Percentiles rank a stretch among this genome's conserved stretches.
Evolutionary conservation across 2,888 invertebrate species (phyloP).

Genomic region (Pterostichus madidus): DNA sequence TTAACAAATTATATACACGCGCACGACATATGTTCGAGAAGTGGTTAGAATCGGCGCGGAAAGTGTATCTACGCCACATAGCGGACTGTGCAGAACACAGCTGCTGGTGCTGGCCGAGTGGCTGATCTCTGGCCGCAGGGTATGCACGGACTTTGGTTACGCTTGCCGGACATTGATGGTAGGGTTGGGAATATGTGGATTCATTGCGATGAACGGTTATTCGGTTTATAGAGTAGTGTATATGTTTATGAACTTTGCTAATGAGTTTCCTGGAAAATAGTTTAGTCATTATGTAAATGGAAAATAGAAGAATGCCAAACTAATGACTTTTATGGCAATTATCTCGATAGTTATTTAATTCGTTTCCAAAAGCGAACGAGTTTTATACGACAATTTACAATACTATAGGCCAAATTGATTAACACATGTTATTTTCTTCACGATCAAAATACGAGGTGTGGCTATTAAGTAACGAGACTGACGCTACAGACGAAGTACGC

Average conservation of each 20-base stretch:
- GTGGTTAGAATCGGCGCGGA: conserved; percentile 54
- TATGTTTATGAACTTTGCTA: not conserved
- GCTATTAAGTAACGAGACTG: too few relatives aligned
- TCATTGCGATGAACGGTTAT: not conserved
- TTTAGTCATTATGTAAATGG: too few relatives aligned
- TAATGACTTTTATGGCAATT: too few relatives aligned
- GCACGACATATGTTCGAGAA: conserved; percentile 60
- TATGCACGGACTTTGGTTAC: not conserved
- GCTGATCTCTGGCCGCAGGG: conserved; percentile 8
- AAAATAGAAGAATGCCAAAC: too few relatives aligned
- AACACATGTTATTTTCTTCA: too few relatives aligned
- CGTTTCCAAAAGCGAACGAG: too few relatives aligned
- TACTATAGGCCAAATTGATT: too few relatives aligned
- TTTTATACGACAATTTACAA: too few relatives aligned
- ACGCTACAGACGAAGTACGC: too few relatives aligned
- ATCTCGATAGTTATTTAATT: too few relatives aligned
- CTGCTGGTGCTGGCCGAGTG: conserved; percentile 3
- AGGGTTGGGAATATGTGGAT: not conserved
- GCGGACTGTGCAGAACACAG: conserved; percentile 12
- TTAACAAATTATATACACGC: conserved; percentile 64
- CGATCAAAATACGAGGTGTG: too few relatives aligned
- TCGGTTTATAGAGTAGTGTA: conserved; percentile 10
- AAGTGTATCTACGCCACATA: conserved; percentile 21
- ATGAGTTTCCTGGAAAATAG: too few relatives aligned
- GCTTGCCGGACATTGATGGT: not conserved